Percentiles rank a stretch among this genome's conserved stretches.
Evolutionary conservation across 2,797 vertebrate species (phyloP).

Genomic region (Scolopax rusticola): DNA sequence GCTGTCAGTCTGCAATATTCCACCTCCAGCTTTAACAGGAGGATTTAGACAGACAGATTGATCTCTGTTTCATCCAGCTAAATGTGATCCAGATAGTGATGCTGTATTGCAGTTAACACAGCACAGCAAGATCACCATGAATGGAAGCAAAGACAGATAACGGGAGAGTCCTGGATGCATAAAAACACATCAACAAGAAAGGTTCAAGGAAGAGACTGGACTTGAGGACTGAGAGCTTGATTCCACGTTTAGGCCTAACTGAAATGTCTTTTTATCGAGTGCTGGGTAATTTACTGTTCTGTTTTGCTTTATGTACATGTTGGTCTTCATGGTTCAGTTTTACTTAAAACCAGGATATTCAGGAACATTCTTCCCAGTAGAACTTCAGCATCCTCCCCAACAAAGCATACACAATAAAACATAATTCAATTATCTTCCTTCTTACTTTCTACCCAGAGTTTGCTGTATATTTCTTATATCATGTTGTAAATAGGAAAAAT

Average conservation of each 20-base stretch:
- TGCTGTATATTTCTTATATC: not conserved
- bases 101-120: not conserved
- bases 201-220: not conserved
- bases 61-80: not conserved
- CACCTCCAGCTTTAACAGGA: not conserved
- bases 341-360: not conserved
- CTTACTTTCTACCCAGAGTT: not conserved
- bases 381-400: not conserved
- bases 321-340: not conserved
- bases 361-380: not conserved
- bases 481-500: not conserved
- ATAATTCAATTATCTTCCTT: not conserved
- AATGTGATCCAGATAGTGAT: not conserved
- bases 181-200: not conserved
- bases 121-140: not conserved
- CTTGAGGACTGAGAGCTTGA: not conserved
- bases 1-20: not conserved
- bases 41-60: not conserved
- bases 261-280: not conserved
- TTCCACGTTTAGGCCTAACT: not conserved
- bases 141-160: not conserved
- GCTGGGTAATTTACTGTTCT: constrained; percentile 38
- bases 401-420: not conserved
- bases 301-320: constrained; percentile 21
- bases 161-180: not conserved